Percentiles rank a stretch among this genome's conserved stretches.
Evolutionary conservation across 2,888 invertebrate genomes (phyloP).

Genomic region (Masnerella sp.): DNA sequence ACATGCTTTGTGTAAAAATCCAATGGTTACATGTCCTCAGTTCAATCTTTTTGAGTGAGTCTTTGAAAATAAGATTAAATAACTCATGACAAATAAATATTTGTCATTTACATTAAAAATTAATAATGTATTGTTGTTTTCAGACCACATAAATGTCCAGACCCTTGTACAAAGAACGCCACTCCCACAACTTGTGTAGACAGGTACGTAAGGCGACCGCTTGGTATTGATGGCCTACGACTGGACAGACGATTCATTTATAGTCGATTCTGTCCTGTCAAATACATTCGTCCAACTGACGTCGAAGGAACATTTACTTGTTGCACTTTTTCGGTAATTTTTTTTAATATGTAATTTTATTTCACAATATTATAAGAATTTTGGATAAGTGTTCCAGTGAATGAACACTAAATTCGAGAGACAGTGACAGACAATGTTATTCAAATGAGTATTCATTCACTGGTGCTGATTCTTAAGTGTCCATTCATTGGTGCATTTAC

Average conservation of each 20-base stretch:
- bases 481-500: no score
- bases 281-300: conserved; percentile 84
- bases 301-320: conserved; percentile 88
- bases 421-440: no score
- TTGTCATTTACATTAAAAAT: not conserved
- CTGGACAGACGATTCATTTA: conserved; percentile 90
- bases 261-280: conserved; percentile 87
- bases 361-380: no score
- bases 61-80: conserved; percentile 2
- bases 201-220: conserved; percentile 69
- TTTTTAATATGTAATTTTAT: no score
- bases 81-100: not conserved
- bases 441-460: no score
- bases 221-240: conserved; percentile 81
- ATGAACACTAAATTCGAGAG: no score
- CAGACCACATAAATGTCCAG: conserved; percentile 97
- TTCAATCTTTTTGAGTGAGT: conserved; percentile 94
- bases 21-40: conserved; percentile 97
- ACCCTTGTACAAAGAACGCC: conserved; percentile 84
- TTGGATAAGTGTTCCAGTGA: no score
- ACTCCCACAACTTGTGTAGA: conserved; percentile 86
- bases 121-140: conserved; percentile 63
- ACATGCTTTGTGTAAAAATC: conserved; percentile 98
- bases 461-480: no score
- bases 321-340: conserved; percentile 81